phyloP scores from a whole-genome alignment of 2,797 vertebrate genomes.

The Dipus sagitta region DNA sequence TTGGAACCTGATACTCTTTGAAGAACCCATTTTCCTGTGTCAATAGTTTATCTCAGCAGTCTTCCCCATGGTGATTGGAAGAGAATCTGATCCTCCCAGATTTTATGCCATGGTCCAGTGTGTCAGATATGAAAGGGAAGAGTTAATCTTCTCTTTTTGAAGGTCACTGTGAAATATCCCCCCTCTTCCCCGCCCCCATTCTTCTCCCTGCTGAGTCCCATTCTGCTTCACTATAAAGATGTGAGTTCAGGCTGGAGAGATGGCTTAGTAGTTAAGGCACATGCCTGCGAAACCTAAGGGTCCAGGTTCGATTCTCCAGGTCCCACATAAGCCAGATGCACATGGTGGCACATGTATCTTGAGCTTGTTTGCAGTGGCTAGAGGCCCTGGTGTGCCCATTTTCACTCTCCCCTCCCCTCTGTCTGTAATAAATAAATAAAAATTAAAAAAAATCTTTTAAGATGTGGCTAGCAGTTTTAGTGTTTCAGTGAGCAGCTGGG shows the following conservation, averaged over 20 bases:
- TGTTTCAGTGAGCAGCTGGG: neutral
- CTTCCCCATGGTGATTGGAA: constrained; percentile 19
- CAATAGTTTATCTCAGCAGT: constrained; percentile 5
- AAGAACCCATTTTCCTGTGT: constrained; percentile 31
- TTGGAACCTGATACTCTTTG: neutral
- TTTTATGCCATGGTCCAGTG: constrained; percentile 46
- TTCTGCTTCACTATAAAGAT: neutral
- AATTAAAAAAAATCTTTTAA: neutral
- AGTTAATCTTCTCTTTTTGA: constrained; percentile 32
- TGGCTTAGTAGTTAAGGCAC: too few species aligned
- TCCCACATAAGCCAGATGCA: too few species aligned
- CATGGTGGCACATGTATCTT: too few species aligned
- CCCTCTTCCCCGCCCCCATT: neutral
- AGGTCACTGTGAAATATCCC: neutral
- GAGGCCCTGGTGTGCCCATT: too few species aligned
- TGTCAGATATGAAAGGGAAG: constrained; percentile 52
- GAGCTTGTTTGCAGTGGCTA: too few species aligned
- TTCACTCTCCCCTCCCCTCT: too few species aligned
- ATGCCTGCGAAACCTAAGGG: too few species aligned
- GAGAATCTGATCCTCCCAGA: constrained; percentile 4
- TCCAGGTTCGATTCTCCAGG: too few species aligned
- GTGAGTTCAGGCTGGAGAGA: neutral
- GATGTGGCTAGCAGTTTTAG: neutral
- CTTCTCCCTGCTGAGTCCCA: neutral
- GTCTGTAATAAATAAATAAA: too few species aligned